Evolutionary conservation across 2,113 vertebrate species (phyloP), one percentile per base, ranked within the genome.

Genomic region (Paramisgurnus dabryanus): DNA sequence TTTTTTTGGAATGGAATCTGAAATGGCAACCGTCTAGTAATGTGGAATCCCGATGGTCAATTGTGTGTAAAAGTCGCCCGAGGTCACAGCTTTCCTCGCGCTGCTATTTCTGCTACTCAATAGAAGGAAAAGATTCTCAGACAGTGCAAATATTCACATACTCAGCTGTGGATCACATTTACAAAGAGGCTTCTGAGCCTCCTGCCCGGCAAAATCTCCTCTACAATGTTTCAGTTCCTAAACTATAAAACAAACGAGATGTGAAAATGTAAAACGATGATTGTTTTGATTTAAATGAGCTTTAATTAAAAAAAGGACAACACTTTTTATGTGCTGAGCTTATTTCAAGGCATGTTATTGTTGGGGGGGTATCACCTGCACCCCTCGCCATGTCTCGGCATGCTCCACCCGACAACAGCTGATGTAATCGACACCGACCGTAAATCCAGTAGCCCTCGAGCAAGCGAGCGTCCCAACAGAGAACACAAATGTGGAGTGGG

Each of bases 31-130:
- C 27, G 27, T 34, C 27, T 47, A 73, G 49, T 5, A 11, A 43
- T n/a, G 67, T 12, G 15, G 6, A 53, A 11, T 53, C 6, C 43
- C 8, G 43, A 7, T 45, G 43, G 43, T 45, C 8, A 45, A 8
- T 45, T 45, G 43, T 13, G 50, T 53, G 50, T 53, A 12, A 12
- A 53, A 12, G 50, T 53, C 49, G 13, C 49, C 4, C 13, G 49
- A 53, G 49, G 49, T 53, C 50, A 53, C 50, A 53, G 50, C 50
- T 53, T 53, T 53, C 50, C 50, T 53, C 91, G 88, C 85, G 82
- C 88, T 89, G 88, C 85, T 89, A 86, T 89, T 88, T 86, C 87
- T 89, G 90, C 85, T 34, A 83, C 85, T 83, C 80, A 88, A 85
- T 81, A 66, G 76, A 77, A 87, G 87, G 87, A 89, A 88, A 85